These are phyloP conservation scores for Anthonomus grandis DNA, from an alignment of 1,140 invertebrate species.

Conservation along the genomic window DNA sequence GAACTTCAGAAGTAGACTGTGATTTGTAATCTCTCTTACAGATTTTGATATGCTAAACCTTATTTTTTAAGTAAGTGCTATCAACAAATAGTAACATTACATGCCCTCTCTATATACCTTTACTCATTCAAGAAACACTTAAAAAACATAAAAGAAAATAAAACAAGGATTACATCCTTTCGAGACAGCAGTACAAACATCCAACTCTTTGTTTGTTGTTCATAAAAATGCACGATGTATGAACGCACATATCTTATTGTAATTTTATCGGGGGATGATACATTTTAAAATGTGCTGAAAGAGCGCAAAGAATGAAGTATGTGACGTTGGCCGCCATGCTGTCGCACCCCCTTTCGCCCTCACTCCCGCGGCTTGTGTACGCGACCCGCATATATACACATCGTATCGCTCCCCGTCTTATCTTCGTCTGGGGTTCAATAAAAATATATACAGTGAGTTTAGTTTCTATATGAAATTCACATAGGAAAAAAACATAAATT, in stretches of 20 bases:
- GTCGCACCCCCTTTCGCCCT: conserved; percentile 43
- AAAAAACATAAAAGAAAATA: too few relatives aligned
- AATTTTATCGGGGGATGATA: conserved; percentile 50
- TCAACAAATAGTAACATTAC: too few relatives aligned
- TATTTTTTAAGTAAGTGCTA: too few relatives aligned
- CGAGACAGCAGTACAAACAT: too few relatives aligned
- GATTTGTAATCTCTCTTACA: too few relatives aligned
- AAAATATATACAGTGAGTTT: conserved; percentile 17
- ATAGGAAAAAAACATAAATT: too few relatives aligned
- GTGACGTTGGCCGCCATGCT: conserved; percentile 49
- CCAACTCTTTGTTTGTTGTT: conserved; percentile 30
- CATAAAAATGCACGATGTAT: conserved; percentile 35
- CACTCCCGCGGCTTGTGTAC: conserved; percentile 31
- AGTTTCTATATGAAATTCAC: too few relatives aligned
- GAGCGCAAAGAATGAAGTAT: conserved; percentile 51
- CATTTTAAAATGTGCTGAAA: conserved; percentile 51
- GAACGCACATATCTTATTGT: conserved; percentile 47
- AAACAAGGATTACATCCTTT: too few relatives aligned
- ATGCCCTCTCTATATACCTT: too few relatives aligned
- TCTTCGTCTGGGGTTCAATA: conserved; percentile 35
- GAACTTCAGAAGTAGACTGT: too few relatives aligned
- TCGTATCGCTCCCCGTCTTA: conserved; percentile 40
- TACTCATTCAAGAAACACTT: too few relatives aligned
- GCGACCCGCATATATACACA: conserved; percentile 47
- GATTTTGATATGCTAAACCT: too few relatives aligned